Evolutionary conservation across 2,888 invertebrate species (phyloP), one percentile per base, ranked within the genome.

Genomic region (Caenorhabditis doughertyi): DNA sequence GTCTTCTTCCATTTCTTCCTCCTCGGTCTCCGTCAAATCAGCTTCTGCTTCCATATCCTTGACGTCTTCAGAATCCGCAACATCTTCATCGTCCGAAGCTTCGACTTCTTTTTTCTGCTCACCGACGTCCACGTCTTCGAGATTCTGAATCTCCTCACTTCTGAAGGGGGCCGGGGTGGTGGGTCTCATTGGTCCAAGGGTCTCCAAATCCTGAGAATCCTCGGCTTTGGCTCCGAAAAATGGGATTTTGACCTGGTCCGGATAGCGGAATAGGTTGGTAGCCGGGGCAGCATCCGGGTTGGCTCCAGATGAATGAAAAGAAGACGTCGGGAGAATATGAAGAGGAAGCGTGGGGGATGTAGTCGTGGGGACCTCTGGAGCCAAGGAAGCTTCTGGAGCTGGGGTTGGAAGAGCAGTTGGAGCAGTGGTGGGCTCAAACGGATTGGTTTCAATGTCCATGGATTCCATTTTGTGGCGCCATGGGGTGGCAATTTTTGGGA

Each of bases 161-260:
- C 49, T 47, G 5, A 47, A 32, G 1, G 77, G 47, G n/a, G 62
- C 77, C 11, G 77, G 62, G 0, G 77, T 79, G n/a, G 77, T 79
- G 0, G 68, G 70, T n/a, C 44, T 42, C 18, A 53, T 9, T 7
- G 44, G 53, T 0, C 0, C 32, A 0, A 16, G 1, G 2, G 42
- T 27, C 11, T 7, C 16, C 42, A 42, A 7, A 16, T 27, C 47
- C n/a, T n/a, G n/a, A 21, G 49, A 47, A 21, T 18, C 32, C 7
- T 13, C 18, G 2, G 21, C n/a, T 39, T 35, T 27, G 5, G 53
- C 13, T 9, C 70, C 70, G 42, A 47, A 79, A 39, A 79, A 79
- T 27, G 77, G 70, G 25, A 79, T 79, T 9, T 79, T 18, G 3
- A 79, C 77, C 13, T 62, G 68, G 21, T 44, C 42, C 18, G 77